Evolutionary conservation across 2,113 vertebrate species (phyloP).

Genomic region (Orycteropus afer): DNA sequence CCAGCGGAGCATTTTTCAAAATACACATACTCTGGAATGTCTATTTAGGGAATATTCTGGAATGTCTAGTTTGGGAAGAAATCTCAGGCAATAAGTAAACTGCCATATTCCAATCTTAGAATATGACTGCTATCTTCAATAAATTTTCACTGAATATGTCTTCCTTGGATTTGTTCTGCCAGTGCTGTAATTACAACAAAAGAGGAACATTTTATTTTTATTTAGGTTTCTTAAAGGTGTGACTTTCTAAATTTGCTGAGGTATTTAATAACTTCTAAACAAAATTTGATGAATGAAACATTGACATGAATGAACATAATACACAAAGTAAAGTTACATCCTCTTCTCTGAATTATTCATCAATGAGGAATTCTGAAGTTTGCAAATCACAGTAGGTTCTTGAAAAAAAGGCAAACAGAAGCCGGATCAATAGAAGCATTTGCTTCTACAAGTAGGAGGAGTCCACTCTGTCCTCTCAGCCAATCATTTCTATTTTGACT

Average conservation of each 20-base stretch:
- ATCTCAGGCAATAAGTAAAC: background rate
- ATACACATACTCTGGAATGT: background rate
- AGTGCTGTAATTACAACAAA: slow-evolving; percentile 36
- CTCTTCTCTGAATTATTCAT: slow-evolving; percentile 64
- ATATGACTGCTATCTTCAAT: background rate
- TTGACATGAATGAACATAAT: slow-evolving; percentile 43
- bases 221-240: background rate
- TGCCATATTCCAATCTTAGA: background rate
- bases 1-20: background rate
- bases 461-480: background rate
- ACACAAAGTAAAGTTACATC: slow-evolving; percentile 49
- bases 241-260: slow-evolving; percentile 38
- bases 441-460: background rate
- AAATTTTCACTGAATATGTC: background rate
- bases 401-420: background rate
- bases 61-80: background rate
- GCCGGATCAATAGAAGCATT: background rate
- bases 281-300: slow-evolving; percentile 63
- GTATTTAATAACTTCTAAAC: slow-evolving; percentile 44
- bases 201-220: background rate
- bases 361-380: slow-evolving; percentile 40
- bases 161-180: background rate
- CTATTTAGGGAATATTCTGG: background rate
- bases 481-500: fast-evolving
- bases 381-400: background rate